These are phyloP conservation scores for Galago senegalensis DNA, from an alignment of 2,797 vertebrate genomes.

Conservation along the genomic window DNA sequence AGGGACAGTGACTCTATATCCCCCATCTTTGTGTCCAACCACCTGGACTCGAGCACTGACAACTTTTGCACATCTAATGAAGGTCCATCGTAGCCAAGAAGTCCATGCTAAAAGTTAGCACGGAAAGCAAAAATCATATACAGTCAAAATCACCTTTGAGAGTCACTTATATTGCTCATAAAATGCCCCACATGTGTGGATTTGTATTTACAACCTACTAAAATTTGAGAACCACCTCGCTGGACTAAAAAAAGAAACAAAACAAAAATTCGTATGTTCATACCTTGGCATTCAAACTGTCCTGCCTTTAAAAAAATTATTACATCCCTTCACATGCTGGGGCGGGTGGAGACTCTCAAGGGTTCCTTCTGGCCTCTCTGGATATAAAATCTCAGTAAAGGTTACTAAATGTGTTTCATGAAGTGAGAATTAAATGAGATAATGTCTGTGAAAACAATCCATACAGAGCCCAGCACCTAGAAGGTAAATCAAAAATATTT, in stretches of 20 bases:
- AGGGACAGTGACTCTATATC: background rate
- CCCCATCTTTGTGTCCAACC: background rate
- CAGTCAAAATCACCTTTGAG: constrained; percentile 41
- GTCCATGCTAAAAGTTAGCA: background rate
- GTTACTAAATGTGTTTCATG: background rate
- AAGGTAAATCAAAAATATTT: background rate
- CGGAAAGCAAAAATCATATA: background rate
- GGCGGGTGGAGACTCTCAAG: background rate
- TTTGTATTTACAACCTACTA: constrained; percentile 13
- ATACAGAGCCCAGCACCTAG: background rate
- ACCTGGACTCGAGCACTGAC: background rate
- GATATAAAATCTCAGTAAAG: background rate
- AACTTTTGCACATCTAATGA: background rate
- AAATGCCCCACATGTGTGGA: background rate
- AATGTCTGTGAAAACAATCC: background rate
- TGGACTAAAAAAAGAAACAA: constrained; percentile 20
- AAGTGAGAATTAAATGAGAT: constrained; percentile 29
- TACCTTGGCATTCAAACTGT: background rate
- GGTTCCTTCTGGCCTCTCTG: background rate
- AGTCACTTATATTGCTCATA: background rate
- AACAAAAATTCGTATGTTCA: background rate
- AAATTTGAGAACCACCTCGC: constrained; percentile 22
- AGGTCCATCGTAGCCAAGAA: background rate
- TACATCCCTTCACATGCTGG: background rate
- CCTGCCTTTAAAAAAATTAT: constrained; percentile 19